Conservation (phyloP, 2,888 invertebrate species). For the Bimastos eiseni region DNA sequence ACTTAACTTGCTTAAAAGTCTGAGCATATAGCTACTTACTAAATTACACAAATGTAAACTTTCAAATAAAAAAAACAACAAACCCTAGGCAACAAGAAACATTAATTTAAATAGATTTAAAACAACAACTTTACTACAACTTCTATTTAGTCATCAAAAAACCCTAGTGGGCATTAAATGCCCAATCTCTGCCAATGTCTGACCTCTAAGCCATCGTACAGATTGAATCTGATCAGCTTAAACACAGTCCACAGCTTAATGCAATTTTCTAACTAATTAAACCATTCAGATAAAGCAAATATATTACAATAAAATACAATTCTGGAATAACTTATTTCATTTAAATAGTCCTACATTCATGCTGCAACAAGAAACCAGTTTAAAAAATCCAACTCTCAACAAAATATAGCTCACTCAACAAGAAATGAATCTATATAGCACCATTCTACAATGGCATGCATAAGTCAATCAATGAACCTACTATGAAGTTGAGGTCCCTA, state of each 20-base stretch:
- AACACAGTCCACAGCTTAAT: background rate
- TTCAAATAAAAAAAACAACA: conserved; percentile 1
- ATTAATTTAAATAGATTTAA: background rate
- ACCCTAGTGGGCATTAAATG: background rate
- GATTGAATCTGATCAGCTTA: background rate
- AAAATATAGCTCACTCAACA: background rate
- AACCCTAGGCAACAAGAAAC: background rate
- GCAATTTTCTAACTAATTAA: background rate
- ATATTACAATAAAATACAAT: conserved; percentile 13
- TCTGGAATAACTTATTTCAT: background rate
- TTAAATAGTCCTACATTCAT: background rate
- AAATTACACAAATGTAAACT: background rate
- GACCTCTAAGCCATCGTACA: background rate
- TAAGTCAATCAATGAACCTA: background rate
- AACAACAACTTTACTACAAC: background rate
- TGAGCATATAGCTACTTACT: background rate
- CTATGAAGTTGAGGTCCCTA: background rate
- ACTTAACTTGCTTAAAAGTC: background rate
- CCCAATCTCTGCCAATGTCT: background rate
- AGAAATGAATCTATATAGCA: background rate
- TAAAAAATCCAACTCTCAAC: background rate
- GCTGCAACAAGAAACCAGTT: background rate
- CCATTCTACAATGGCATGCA: background rate
- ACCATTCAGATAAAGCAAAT: background rate
- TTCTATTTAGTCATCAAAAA: background rate